Conservation (phyloP, 2,888 invertebrate genomes). For the Nemoura dubitans region DNA sequence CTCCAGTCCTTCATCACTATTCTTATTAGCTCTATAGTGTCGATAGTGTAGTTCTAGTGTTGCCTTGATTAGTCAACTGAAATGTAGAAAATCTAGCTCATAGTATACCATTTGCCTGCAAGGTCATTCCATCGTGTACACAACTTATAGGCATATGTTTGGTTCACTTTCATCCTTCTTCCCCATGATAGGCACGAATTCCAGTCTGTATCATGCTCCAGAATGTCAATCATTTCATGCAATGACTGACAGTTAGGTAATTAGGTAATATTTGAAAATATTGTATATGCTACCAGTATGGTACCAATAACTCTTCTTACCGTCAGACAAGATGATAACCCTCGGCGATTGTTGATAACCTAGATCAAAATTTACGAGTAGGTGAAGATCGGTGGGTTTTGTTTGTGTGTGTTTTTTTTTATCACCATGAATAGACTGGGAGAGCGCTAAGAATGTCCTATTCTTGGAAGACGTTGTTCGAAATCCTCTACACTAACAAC, state of each 20-base stretch:
- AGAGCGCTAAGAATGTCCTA: not conserved
- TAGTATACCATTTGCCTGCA: not conserved
- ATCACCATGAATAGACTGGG: not conserved
- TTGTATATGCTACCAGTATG: too few relatives aligned
- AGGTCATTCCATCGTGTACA: not conserved
- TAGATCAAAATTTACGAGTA: not conserved
- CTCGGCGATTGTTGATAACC: not conserved
- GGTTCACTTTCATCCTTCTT: not conserved
- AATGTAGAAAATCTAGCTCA: not conserved
- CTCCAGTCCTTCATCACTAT: not conserved
- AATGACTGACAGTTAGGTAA: not conserved
- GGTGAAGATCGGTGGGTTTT: not conserved
- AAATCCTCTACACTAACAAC: not conserved
- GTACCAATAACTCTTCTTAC: too few relatives aligned
- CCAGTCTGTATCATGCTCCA: not conserved
- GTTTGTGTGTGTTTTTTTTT: not conserved
- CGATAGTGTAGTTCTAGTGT: not conserved
- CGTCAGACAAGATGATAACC: too few relatives aligned
- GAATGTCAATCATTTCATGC: not conserved
- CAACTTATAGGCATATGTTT: not conserved
- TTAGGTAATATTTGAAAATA: not conserved
- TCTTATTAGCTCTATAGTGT: not conserved
- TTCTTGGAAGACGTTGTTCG: not conserved
- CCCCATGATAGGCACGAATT: not conserved
- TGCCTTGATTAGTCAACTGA: conserved; percentile 8